Evolutionary conservation across 2,113 vertebrate genomes (phyloP), one percentile per base, ranked within the genome.

Genomic region (Heterotis niloticus): DNA sequence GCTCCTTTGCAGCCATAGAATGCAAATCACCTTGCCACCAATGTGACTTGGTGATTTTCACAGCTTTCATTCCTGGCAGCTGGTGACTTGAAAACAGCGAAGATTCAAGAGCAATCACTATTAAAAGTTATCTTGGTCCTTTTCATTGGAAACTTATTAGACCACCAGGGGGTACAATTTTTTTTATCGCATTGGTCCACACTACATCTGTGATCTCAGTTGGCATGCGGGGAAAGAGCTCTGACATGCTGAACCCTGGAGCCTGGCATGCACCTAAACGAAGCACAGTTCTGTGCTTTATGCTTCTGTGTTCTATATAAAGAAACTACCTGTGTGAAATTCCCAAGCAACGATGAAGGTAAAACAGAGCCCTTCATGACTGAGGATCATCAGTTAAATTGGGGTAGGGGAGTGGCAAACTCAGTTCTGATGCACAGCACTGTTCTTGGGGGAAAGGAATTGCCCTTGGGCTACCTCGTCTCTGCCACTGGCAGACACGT

Each of bases 271-370:
- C 24, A 18, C 52, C 52, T 26, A 20, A 69, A 57, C n/a, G 59
- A 57, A 56, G 17, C 52, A 10, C 20, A 28, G 23, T 34, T 28
- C 54, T 44, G 76, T 29, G 1, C 10, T 23, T 65, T 44, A 7
- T 10, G 28, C 51, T 26, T 14, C 76, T 68, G 76, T 24, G 7
- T 11, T 12, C 26, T 69, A 52, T 16, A 10, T 26, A 78, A 29
- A 51, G 56, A 18, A 18, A 52, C 29, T 71, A 56, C 65, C 66
- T 70, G 29, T 60, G 67, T 14, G 51, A 56, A 70, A 67, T 71
- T 62, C 52, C 18, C 34, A 51, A 52, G 34, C 57, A 62, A 60
- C 29, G 52, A 16, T 57, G 11, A 71, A 70, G 77, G 66, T 78
- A 54, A 54, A 10, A 17, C 56, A 16, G 44, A 10, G 28, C 5